These are phyloP conservation scores for Erythrolamprus reginae DNA, from an alignment of 2,113 vertebrate species.

Conservation along the genomic window DNA sequence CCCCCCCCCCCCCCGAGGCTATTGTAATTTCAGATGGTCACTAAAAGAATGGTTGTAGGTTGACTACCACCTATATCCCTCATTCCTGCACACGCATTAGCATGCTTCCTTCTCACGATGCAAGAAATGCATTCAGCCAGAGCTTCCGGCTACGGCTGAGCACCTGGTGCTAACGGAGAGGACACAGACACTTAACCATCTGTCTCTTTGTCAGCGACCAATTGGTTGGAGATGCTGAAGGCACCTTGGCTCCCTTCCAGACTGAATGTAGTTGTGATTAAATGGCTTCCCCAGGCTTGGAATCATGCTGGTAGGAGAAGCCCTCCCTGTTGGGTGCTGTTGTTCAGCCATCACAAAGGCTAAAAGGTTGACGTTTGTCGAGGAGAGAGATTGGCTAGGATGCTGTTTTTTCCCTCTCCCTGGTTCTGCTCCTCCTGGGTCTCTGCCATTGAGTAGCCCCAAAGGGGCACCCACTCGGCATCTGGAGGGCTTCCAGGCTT, in stretches of 20 bases:
- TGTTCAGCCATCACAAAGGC: neutral
- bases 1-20: too few species aligned
- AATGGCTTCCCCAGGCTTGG: conserved; percentile 16
- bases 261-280: neutral
- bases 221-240: neutral
- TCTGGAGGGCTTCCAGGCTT: neutral
- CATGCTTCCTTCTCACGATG: neutral
- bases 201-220: neutral
- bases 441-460: neutral
- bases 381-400: neutral
- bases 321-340: neutral
- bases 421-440: neutral
- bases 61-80: neutral
- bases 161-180: neutral
- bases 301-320: neutral
- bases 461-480: neutral
- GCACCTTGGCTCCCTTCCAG: neutral
- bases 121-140: neutral
- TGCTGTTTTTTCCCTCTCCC: neutral
- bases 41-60: neutral
- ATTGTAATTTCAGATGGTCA: neutral
- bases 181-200: neutral
- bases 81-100: neutral
- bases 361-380: neutral
- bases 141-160: neutral